Base-by-base conservation (phyloP, 1,140 invertebrate genomes). In the Meloidogyne chitwoodi region DNA sequence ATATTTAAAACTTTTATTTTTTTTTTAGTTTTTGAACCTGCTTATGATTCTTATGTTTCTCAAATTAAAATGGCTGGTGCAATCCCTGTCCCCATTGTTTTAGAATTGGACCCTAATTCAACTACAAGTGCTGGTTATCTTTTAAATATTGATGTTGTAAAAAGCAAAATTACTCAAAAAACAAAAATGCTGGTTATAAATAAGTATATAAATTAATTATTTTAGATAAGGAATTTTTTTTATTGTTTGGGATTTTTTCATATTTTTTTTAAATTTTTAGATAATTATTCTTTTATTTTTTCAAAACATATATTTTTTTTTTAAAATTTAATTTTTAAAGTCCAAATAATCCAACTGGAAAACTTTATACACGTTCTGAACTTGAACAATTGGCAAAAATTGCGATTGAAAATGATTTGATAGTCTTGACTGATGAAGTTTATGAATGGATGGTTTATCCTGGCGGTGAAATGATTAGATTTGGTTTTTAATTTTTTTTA, bases 361-460 rank as follows among this genome's bases (percentile, higher is more conserved):
- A 91, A 87, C 86, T 91, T 22, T 91, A 89, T 79, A 85, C 81
- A 5, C 76, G 79, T 69, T 84, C 88, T 26, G 91, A 91, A 79
- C 81, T 92, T 71, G 89, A 92, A 79, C 88, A 92, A 70, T 93
- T 99, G 82, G 94, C 93, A 0, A 88, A 89, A 85, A 88, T 99
- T 61, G 96, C 94, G 84, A 93, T 93, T 83, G 95, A 98, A 87
- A 92, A 94, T 90, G 92, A 99, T 88, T 92, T 93, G 8, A 88
- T 98, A 8, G 94, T 94, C 74, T 89, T 99, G 26, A 92, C 93
- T 10, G 96, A 99, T 89, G 96, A 99, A 88, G 96, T 99, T 1
- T 99, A 99, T 81, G 96, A 99, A 88, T 98, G 94, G 93, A 91
- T 99, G 81, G 92, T 94, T 24, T 98, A 93, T 86, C 91, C 93